Evolutionary conservation across 2,113 vertebrate genomes (phyloP), one percentile per base, ranked within the genome.

Genomic region (Helogale parvula): DNA sequence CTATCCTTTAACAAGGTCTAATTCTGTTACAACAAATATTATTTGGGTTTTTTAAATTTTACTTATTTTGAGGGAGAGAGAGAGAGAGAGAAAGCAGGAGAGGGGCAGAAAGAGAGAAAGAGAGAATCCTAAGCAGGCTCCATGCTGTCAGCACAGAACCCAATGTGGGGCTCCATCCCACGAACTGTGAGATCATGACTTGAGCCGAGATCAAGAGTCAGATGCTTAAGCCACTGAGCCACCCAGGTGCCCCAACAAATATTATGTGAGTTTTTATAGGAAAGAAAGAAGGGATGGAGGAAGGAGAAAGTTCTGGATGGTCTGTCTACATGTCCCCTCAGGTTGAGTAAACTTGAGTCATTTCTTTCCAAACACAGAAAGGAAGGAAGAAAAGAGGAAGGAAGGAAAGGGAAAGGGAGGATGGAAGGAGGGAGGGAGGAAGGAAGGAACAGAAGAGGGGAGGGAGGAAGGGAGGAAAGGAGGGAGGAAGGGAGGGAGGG

Each of bases 301-400:
- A n/a, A 85, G 77, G 2, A 5, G 21, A 21, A 21, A 35, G 21
- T 23, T 12, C 14, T 25, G 45, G 10, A 63, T 3, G 16, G 3
- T 7, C 16, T n/a, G 16, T 3, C 9, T 6, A 9, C 15, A 5
- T 1, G 1, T 3, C 35, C 10, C 1, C 31, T 79, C 5, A 10
- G 77, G 7, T 21, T 25, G 25, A 71, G 25, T 25, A 7, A 65
- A 21, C 1, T 54, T 29, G 1, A 17, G 35, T 31, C 29, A 19
- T 27, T 65, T 81, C 88, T 31, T 63, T 2, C 38, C 17, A 35
- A 33, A 23, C 41, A 1, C 0, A 19, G 1, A 7, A 9, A n/a
- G 16, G 33, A 33, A 68, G 31, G 17, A 5, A 50, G 3, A 31
- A 7, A 7, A 10, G 4, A 50, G 21, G 3, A 29, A 17, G 65